Evolutionary conservation across 1,140 invertebrate species (phyloP).

Genomic region (Rhagoletis zephyria): DNA sequence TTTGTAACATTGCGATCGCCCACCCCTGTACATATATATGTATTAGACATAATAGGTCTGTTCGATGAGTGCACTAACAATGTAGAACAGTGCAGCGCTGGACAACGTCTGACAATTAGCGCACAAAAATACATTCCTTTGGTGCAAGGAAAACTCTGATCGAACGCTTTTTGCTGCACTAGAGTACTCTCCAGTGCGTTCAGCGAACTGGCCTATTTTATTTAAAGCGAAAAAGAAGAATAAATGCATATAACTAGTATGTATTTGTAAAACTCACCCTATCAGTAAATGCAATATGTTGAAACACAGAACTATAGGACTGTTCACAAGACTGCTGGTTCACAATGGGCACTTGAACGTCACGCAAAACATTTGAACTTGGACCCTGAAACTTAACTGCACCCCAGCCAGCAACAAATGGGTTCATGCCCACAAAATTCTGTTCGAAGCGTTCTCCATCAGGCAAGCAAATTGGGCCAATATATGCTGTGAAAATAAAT

Average conservation of each 20-base stretch:
- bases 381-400: conserved; percentile 75
- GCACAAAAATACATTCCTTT: too few relatives aligned
- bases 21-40: too few relatives aligned
- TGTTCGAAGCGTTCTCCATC: conserved; percentile 73
- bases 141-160: too few relatives aligned
- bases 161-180: too few relatives aligned
- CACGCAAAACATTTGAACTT: conserved; percentile 77
- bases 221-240: too few relatives aligned
- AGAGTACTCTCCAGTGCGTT: too few relatives aligned
- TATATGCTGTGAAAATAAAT: conserved; percentile 74
- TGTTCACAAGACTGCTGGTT: conserved; percentile 77
- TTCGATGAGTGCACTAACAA: too few relatives aligned
- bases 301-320: conserved; percentile 77
- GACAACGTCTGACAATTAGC: too few relatives aligned
- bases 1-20: too few relatives aligned
- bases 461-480: conserved; percentile 84
- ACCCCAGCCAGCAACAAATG: conserved; percentile 77
- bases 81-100: too few relatives aligned
- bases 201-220: too few relatives aligned
- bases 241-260: neutral
- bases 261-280: conserved; percentile 60
- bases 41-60: too few relatives aligned
- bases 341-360: conserved; percentile 83
- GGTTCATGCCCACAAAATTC: conserved; percentile 74
- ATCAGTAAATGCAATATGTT: conserved; percentile 67